Percentiles rank a stretch among this genome's conserved stretches.
Evolutionary conservation across 2,888 invertebrate species (phyloP).

Genomic region (Caenorhabditis sp.): DNA sequence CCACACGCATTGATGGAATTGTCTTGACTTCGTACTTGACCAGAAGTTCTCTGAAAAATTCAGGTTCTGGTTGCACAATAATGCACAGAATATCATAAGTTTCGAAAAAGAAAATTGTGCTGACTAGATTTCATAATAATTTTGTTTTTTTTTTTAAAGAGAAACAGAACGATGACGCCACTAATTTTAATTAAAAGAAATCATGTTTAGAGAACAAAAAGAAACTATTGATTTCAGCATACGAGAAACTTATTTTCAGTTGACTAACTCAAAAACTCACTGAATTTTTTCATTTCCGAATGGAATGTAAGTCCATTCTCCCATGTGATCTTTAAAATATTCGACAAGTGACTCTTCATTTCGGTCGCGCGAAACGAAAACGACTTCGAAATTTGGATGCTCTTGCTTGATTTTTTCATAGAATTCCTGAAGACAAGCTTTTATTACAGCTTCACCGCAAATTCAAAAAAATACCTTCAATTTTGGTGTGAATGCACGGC

Average conservation of each 20-base stretch:
- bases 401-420: constrained; percentile 60
- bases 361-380: constrained; percentile 67
- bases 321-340: constrained; percentile 66
- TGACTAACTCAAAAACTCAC: constrained; percentile 43
- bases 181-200: too few species aligned
- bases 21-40: constrained; percentile 67
- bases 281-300: constrained; percentile 63
- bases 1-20: constrained; percentile 73
- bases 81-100: too few species aligned
- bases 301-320: constrained; percentile 63
- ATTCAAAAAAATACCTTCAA: constrained; percentile 48
- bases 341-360: constrained; percentile 56
- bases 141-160: not conserved
- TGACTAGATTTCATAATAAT: too few species aligned
- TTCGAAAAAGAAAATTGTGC: too few species aligned
- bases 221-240: too few species aligned
- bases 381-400: constrained; percentile 66
- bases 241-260: too few species aligned
- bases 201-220: too few species aligned
- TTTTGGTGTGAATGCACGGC: constrained; percentile 68
- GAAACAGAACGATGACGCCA: too few species aligned
- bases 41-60: constrained; percentile 45
- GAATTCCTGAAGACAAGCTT: constrained; percentile 42
- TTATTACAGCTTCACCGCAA: not conserved
- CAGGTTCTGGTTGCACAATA: too few species aligned